Evolutionary conservation across 2,797 vertebrate species (phyloP), one percentile per base, ranked within the genome.

Genomic region (Rhinatrema bivittatum): DNA sequence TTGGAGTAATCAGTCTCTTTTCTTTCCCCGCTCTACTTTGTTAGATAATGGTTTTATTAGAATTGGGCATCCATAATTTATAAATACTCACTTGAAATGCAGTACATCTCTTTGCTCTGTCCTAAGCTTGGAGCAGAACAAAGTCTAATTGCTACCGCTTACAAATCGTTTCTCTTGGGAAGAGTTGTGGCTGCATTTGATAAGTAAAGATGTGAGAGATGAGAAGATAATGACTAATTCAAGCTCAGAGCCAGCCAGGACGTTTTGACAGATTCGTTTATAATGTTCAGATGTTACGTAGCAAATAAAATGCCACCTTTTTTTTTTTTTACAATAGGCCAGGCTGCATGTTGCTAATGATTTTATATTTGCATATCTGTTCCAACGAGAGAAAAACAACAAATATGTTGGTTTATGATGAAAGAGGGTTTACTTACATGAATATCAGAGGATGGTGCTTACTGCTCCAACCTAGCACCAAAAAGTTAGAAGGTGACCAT

Each of bases 1-100:
- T 50, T 48, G 36, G 55, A 37, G 54, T 61, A 65, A 76, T 76
- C 66, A 65, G 40, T 31, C 58, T 25, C 29, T 19, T 43, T 54
- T 50, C 36, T 51, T 35, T 20, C 28, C 22, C 32, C 32, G 62
- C n/a, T 1, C 50, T 47, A 23, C 53, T 65, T 56, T 56, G 45
- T 50, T 50, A 53, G 60, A 56, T 73, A 67, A 66, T 53, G 41
- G 12, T 61, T 68, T 68, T 56, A 47, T n/a, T 25, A 29, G 38
- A 53, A 30, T 18, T 54, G 50, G 49, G 32, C 10, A 0, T 48
- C 28, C 2, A 9, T 41, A 46, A 57, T 60, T 65, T 52, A 39
- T 17, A 25, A 14, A 48, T 39, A 44, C 42, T 60, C 53, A 39
- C 32, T 60, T 62, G 45, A 26, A 35, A 59, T 39, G 44, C 47